Evolutionary conservation across 2,113 vertebrate species (phyloP).

Genomic region (Heterotis niloticus): DNA sequence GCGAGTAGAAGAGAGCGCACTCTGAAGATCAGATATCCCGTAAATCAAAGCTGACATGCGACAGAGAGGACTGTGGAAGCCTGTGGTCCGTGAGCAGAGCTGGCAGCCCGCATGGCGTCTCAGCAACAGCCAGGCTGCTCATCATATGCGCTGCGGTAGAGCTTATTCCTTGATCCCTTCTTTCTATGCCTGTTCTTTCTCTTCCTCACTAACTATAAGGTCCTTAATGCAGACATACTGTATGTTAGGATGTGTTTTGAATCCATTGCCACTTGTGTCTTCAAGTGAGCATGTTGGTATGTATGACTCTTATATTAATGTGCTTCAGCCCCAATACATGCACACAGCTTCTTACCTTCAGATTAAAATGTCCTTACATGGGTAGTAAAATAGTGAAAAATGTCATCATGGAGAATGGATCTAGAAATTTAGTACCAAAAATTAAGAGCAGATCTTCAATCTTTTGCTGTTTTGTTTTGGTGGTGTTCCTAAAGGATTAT

Average conservation of each 20-base stretch:
- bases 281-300: background rate
- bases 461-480: too few relatives aligned
- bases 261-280: background rate
- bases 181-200: background rate
- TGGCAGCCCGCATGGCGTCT: conserved; percentile 12
- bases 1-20: background rate
- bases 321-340: background rate
- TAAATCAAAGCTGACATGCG: conserved; percentile 41
- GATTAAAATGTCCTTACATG: too few relatives aligned
- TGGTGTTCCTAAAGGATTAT: too few relatives aligned
- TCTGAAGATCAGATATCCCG: conserved; percentile 44
- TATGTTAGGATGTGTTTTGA: background rate
- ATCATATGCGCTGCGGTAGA: background rate
- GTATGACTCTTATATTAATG: background rate
- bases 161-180: background rate
- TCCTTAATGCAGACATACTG: background rate
- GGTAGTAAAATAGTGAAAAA: too few relatives aligned
- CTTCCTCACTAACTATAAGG: background rate
- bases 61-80: conserved; percentile 29
- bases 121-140: conserved; percentile 26
- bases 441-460: too few relatives aligned
- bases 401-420: too few relatives aligned
- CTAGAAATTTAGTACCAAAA: too few relatives aligned
- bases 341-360: too few relatives aligned
- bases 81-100: conserved; percentile 4